Conservation (phyloP, 1,140 invertebrate genomes). For the Scaptomyza montana region DNA sequence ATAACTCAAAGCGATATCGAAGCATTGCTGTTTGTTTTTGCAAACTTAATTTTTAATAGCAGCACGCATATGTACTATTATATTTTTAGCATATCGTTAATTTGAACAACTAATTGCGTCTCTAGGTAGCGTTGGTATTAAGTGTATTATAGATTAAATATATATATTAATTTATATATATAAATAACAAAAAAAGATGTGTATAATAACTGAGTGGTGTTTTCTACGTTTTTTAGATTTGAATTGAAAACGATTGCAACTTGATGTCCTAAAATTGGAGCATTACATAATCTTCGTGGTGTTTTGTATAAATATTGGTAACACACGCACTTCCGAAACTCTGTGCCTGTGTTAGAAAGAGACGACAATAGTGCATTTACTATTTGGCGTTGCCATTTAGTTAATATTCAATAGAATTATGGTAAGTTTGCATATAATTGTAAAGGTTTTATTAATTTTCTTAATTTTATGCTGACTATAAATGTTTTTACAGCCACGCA, state of each 20-base stretch:
- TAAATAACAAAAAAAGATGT: slow-evolving; percentile 7
- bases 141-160: slow-evolving; percentile 16
- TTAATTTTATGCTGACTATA: neutral
- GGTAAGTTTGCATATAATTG: slow-evolving; percentile 50
- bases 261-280: slow-evolving; percentile 43
- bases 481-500: slow-evolving; percentile 90
- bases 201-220: slow-evolving; percentile 38
- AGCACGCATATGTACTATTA: neutral
- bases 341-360: slow-evolving; percentile 32
- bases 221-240: slow-evolving; percentile 46
- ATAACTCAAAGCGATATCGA: neutral
- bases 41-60: neutral
- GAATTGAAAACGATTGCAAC: slow-evolving; percentile 25
- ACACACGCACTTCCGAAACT: slow-evolving; percentile 20
- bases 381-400: slow-evolving; percentile 57
- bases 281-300: slow-evolving; percentile 49
- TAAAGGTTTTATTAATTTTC: neutral
- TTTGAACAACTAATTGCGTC: slow-evolving; percentile 32
- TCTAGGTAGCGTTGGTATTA: slow-evolving; percentile 12
- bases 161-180: slow-evolving; percentile 12
- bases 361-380: slow-evolving; percentile 49
- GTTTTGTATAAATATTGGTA: slow-evolving; percentile 23
- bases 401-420: slow-evolving; percentile 34
- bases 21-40: neutral
- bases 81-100: slow-evolving; percentile 8